A percentile compares a stretch with the other conserved stretches of the same genome.
Evolutionary conservation across 2,797 vertebrate genomes (phyloP).

Genomic region (Lepidocolaptes lacrymiger): DNA sequence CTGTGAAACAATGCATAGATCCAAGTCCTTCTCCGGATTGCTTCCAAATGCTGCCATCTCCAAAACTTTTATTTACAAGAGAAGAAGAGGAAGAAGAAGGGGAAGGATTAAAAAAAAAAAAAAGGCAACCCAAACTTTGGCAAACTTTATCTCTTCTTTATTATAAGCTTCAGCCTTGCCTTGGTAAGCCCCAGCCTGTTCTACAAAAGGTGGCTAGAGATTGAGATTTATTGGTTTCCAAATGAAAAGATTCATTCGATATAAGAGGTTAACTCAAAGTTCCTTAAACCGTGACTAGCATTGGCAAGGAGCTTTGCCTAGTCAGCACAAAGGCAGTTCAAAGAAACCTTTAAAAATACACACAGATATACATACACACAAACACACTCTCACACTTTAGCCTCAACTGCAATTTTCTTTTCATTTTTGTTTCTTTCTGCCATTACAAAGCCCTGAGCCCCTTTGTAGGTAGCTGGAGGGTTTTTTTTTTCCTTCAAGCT

Average conservation of each 20-base stretch:
- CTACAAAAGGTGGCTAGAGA: constrained; percentile 77
- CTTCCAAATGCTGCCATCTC: constrained; percentile 61
- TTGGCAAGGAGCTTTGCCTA: constrained; percentile 72
- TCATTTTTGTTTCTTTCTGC: constrained; percentile 80
- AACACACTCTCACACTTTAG: constrained; percentile 78
- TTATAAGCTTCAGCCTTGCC: constrained; percentile 63
- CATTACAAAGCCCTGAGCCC: constrained; percentile 77
- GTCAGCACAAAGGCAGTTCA: constrained; percentile 80
- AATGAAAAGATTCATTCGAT: constrained; percentile 84
- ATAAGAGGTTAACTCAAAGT: constrained; percentile 83
- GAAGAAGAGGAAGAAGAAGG: constrained; percentile 13
- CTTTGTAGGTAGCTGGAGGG: constrained; percentile 77
- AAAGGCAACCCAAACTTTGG: constrained; percentile 31
- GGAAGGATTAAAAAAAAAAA: neutral
- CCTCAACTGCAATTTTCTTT: constrained; percentile 80
- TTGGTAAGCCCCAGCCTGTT: constrained; percentile 67
- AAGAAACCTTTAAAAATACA: constrained; percentile 82
- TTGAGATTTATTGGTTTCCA: constrained; percentile 82
- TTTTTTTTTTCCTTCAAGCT: constrained; percentile 33
- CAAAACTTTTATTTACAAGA: constrained; percentile 69
- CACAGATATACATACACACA: constrained; percentile 77
- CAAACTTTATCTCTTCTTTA: constrained; percentile 76
- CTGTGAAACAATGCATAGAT: constrained; percentile 69
- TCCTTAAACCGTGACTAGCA: constrained; percentile 76
- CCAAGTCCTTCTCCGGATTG: constrained; percentile 61